These are phyloP conservation scores for Propithecus perrieri DNA, from an alignment of 2,797 vertebrate genomes.

Conservation along the genomic window DNA sequence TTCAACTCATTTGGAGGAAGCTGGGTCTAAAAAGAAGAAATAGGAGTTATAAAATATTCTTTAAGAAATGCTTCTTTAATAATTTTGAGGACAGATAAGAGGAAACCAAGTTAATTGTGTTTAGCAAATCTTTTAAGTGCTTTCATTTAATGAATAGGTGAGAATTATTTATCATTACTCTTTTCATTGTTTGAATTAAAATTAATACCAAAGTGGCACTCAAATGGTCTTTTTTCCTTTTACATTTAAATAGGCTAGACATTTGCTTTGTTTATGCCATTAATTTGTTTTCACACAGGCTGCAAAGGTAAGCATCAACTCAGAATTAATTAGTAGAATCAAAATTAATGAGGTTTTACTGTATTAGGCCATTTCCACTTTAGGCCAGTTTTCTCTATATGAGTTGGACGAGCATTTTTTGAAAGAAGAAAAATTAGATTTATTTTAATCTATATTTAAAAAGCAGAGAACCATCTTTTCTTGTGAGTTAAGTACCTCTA, in stretches of 20 bases:
- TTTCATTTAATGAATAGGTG: constrained; percentile 60
- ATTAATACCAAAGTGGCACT: constrained; percentile 63
- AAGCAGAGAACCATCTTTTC: constrained; percentile 62
- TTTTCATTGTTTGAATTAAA: constrained; percentile 70
- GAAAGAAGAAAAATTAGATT: constrained; percentile 75
- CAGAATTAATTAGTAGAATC: constrained; percentile 72
- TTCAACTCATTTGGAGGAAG: constrained; percentile 36
- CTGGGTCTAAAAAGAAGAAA: constrained; percentile 9
- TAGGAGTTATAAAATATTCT: constrained; percentile 36
- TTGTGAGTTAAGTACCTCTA: constrained; percentile 72
- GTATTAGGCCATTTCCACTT: constrained; percentile 50
- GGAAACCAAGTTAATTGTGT: constrained; percentile 64
- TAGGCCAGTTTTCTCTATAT: constrained; percentile 42
- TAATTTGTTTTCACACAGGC: constrained; percentile 65
- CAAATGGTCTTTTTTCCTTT: constrained; percentile 58
- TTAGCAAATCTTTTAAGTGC: constrained; percentile 66
- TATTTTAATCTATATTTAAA: constrained; percentile 75
- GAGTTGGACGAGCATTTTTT: constrained; percentile 63
- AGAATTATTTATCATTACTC: constrained; percentile 69
- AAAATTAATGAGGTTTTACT: constrained; percentile 74
- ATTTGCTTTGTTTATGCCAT: constrained; percentile 70
- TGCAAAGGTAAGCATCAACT: constrained; percentile 67
- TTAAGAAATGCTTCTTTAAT: constrained; percentile 47
- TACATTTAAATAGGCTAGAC: constrained; percentile 62
- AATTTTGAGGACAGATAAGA: constrained; percentile 56